phyloP scores from a whole-genome alignment of 2,888 invertebrate species.

The Invenusta paracnida region DNA sequence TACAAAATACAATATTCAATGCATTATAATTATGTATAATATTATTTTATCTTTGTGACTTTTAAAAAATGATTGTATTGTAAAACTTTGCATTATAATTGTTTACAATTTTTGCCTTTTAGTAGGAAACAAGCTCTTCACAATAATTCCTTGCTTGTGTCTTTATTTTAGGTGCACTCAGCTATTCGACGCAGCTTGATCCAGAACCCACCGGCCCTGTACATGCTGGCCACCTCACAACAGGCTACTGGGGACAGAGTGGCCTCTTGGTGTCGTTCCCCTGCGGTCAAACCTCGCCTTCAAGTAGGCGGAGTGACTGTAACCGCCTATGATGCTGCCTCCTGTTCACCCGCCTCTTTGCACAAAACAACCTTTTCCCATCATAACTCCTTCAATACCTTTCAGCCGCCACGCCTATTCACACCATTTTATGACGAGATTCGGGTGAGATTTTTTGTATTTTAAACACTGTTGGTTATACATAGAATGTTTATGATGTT shows the following conservation, averaged over 20 bases:
- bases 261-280: slow-evolving; percentile 27
- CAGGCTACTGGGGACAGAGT: neutral
- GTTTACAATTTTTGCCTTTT: too few relatives aligned
- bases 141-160: too few relatives aligned
- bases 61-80: too few relatives aligned
- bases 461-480: too few relatives aligned
- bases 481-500: too few relatives aligned
- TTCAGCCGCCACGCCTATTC: slow-evolving; percentile 71
- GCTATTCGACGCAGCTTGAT: slow-evolving; percentile 1
- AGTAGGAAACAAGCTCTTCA: too few relatives aligned
- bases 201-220: neutral
- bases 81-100: too few relatives aligned
- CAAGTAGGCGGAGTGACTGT: neutral
- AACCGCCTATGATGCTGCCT: neutral
- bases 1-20: too few relatives aligned
- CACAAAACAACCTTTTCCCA: neutral
- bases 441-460: slow-evolving; percentile 67
- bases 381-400: neutral
- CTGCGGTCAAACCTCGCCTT: neutral
- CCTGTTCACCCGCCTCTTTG: neutral
- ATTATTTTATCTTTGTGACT: too few relatives aligned
- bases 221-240: neutral
- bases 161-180: slow-evolving; percentile 16
- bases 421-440: slow-evolving; percentile 90
- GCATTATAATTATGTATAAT: too few relatives aligned